These are phyloP conservation scores for Marmota monax DNA, from an alignment of 2,113 vertebrate species.

Conservation along the genomic window DNA sequence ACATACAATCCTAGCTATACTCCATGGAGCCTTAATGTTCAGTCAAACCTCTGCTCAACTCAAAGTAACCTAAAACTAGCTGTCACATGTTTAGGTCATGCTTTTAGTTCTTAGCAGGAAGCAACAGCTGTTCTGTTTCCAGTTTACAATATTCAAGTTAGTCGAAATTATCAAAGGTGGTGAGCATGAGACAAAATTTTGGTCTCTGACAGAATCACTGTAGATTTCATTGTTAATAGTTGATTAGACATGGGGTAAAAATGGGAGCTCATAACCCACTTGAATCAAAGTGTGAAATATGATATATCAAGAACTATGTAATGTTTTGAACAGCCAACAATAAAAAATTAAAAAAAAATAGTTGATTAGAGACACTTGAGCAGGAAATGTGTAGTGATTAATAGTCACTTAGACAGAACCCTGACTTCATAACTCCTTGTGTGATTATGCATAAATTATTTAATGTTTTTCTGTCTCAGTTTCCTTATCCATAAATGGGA, in stretches of 20 bases:
- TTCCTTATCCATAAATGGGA: background rate
- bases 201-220: background rate
- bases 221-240: background rate
- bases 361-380: background rate
- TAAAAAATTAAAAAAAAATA: background rate
- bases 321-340: no score
- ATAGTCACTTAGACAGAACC: background rate
- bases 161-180: background rate
- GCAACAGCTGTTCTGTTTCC: background rate
- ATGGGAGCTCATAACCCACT: no score
- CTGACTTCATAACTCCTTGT: background rate
- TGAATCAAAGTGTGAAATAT: no score
- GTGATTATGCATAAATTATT: background rate
- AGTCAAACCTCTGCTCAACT: background rate
- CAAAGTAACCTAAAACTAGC: background rate
- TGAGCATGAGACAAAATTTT: background rate
- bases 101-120: slow-evolving; percentile 6
- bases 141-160: background rate
- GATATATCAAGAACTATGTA: no score
- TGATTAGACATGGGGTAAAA: background rate
- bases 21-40: background rate
- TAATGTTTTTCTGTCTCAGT: background rate
- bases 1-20: background rate
- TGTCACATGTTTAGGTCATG: background rate
- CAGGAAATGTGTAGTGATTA: background rate